Percentiles rank a stretch among this genome's conserved stretches.
Conservation (phyloP, 2,888 invertebrate genomes). For the Xiphydria camelus region DNA sequence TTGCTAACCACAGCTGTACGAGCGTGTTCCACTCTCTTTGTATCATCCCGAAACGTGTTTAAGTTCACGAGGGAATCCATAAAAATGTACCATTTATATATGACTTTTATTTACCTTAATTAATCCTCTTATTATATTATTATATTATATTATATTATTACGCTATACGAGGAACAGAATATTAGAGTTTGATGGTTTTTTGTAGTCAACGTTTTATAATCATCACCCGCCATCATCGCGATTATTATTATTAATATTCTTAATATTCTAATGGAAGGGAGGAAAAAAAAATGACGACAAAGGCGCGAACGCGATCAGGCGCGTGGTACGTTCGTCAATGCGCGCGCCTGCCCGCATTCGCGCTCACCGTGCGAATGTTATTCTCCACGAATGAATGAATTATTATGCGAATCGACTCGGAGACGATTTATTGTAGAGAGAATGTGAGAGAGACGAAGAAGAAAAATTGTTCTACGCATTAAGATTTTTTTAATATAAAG, state of each 20-base stretch:
- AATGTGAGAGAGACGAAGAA: constrained; percentile 26
- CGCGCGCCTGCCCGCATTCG: constrained; percentile 35
- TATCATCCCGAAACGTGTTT: constrained; percentile 31
- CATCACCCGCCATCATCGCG: constrained; percentile 23
- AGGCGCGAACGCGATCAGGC: not conserved
- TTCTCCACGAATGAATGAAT: constrained; percentile 46
- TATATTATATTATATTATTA: constrained; percentile 35
- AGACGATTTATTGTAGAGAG: constrained; percentile 1
- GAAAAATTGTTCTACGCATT: constrained; percentile 51
- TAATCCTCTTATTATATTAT: constrained; percentile 27
- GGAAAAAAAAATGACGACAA: not conserved
- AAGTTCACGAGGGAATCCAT: constrained; percentile 39
- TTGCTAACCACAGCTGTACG: constrained; percentile 28
- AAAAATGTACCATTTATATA: constrained; percentile 40
- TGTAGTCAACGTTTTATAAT: constrained; percentile 42
- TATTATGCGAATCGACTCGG: constrained; percentile 44
- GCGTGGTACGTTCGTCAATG: constrained; percentile 22
- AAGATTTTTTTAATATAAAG: constrained; percentile 53
- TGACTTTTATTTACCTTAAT: constrained; percentile 34
- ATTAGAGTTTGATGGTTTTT: constrained; percentile 39
- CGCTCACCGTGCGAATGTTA: no score
- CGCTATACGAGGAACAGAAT: constrained; percentile 24
- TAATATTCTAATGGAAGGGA: not conserved
- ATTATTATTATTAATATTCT: not conserved
- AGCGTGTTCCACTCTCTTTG: constrained; percentile 36